phyloP scores from a whole-genome alignment of 1,140 invertebrate species.

The Drosophila repleta region DNA sequence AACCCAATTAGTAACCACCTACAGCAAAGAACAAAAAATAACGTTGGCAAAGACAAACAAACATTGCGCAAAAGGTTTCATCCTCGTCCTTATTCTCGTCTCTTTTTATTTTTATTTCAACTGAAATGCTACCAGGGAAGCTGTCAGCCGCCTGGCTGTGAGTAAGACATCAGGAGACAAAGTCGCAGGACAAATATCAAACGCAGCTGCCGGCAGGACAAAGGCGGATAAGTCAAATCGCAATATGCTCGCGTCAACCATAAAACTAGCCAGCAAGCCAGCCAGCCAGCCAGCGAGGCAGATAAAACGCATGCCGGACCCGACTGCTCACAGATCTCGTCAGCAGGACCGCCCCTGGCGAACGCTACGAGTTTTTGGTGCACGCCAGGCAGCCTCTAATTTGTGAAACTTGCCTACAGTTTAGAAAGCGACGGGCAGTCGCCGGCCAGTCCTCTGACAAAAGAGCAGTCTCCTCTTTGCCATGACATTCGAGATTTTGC shows the following conservation, averaged over 20 bases:
- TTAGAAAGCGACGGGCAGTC: conserved; percentile 51
- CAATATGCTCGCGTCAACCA: conserved; percentile 67
- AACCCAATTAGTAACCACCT: conserved; percentile 81
- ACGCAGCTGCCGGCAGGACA: conserved; percentile 70
- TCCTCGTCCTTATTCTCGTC: not conserved
- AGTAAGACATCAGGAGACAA: conserved; percentile 64
- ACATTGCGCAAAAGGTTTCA: conserved; percentile 68
- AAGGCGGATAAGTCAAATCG: conserved; percentile 59
- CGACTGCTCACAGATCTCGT: not conserved
- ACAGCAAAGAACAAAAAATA: conserved; percentile 40
- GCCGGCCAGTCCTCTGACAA: conserved; percentile 20
- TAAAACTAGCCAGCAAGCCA: conserved; percentile 55
- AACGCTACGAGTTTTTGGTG: conserved; percentile 33
- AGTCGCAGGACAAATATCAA: conserved; percentile 37
- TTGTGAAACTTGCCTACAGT: conserved; percentile 80
- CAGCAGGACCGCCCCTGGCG: conserved; percentile 57
- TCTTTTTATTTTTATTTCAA: conserved; percentile 8
- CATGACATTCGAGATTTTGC: conserved; percentile 78
- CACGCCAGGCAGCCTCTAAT: conserved; percentile 65
- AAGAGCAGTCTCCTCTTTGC: conserved; percentile 50
- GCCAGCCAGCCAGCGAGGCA: conserved; percentile 15
- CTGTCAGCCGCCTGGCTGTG: conserved; percentile 34
- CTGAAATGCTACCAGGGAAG: conserved; percentile 76
- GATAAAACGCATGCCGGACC: conserved; percentile 54
- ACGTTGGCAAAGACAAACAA: conserved; percentile 44